Evolutionary conservation across 2,113 vertebrate genomes (phyloP).

Genomic region (Ancistrus triradiatus): DNA sequence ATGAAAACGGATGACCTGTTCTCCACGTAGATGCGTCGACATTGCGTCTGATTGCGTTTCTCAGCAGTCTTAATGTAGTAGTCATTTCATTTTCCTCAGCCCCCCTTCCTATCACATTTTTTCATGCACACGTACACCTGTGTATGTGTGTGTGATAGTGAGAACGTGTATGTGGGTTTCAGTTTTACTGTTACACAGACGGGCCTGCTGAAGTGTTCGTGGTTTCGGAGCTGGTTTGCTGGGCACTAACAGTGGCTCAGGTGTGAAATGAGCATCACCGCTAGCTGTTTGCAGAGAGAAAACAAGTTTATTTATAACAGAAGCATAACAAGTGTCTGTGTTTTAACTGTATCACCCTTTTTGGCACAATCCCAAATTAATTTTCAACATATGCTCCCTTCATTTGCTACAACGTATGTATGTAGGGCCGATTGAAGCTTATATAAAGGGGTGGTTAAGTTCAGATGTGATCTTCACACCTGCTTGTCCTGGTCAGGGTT

Average conservation of each 20-base stretch:
- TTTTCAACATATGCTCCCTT: no score
- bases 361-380: no score
- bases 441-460: no score
- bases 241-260: background rate
- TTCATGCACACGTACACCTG: conserved; percentile 13
- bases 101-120: background rate
- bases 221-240: conserved; percentile 15
- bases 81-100: background rate
- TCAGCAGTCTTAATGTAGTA: background rate
- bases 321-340: no score
- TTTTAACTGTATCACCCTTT: no score
- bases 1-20: no score
- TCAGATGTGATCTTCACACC: no score
- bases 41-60: background rate
- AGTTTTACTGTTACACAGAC: conserved; percentile 33
- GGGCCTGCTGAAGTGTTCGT: conserved; percentile 19
- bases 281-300: background rate
- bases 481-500: no score
- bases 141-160: conserved; percentile 16
- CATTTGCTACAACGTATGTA: no score
- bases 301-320: no score
- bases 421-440: no score
- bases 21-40: no score
- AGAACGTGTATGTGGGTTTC: conserved; percentile 30
- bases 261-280: background rate